Evolutionary conservation across 2,888 invertebrate genomes (phyloP).

Genomic region (Dorcus hopei): DNA sequence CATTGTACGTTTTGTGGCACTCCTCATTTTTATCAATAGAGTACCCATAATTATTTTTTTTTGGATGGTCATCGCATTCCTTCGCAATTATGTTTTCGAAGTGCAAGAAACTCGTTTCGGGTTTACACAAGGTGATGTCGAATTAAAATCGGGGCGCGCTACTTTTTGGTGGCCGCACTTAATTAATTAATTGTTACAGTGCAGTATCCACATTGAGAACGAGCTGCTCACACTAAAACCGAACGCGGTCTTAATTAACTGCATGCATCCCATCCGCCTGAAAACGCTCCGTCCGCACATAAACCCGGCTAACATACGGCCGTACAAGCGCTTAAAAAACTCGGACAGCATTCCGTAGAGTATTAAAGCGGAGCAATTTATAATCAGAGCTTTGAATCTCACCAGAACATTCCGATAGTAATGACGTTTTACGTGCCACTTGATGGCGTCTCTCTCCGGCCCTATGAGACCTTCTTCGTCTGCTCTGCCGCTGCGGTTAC

Average conservation of each 20-base stretch:
- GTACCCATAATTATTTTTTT: too few species aligned
- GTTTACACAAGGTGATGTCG: too few species aligned
- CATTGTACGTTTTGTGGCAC: too few species aligned
- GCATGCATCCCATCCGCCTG: neutral
- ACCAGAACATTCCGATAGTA: slow-evolving; percentile 17
- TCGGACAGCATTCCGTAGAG: slow-evolving; percentile 37
- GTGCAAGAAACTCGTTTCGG: too few species aligned
- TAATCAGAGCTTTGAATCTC: slow-evolving; percentile 27
- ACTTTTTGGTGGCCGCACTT: too few species aligned
- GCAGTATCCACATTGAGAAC: too few species aligned
- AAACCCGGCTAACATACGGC: slow-evolving; percentile 16
- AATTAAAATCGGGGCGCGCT: too few species aligned
- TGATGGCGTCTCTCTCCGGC: slow-evolving; percentile 7
- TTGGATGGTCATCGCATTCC: too few species aligned
- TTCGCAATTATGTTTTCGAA: too few species aligned
- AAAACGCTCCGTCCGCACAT: slow-evolving; percentile 4
- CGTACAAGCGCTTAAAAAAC: slow-evolving; percentile 23
- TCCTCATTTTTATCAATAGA: too few species aligned
- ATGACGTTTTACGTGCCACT: slow-evolving; percentile 15
- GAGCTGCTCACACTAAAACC: too few species aligned
- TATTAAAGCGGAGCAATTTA: slow-evolving; percentile 41
- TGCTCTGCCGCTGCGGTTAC: neutral
- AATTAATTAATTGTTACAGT: too few species aligned
- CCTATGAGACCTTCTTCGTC: neutral
- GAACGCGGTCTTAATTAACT: neutral